These are phyloP conservation scores for Ericerus pela DNA, from an alignment of 1,140 invertebrate species.

Conservation along the genomic window DNA sequence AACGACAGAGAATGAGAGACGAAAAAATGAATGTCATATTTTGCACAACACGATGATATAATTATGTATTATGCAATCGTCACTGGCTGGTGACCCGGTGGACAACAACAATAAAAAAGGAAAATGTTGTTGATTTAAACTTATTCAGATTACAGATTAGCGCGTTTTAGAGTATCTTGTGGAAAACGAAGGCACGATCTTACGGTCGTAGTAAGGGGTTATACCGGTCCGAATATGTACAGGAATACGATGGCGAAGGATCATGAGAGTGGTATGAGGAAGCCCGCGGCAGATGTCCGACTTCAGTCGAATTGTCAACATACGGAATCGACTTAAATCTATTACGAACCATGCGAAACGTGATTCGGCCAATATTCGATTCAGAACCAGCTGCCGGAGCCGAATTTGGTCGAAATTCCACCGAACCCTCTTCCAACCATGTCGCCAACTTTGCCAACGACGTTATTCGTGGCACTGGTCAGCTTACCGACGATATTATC, in stretches of 20 bases:
- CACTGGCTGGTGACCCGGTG: no score
- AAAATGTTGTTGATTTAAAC: no score
- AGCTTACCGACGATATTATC: constrained; percentile 48
- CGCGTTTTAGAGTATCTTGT: no score
- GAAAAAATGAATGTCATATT: no score
- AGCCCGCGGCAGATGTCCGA: no score
- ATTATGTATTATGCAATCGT: no score
- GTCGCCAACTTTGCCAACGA: constrained; percentile 60
- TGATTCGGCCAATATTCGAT: constrained; percentile 1
- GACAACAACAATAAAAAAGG: no score
- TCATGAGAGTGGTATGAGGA: no score
- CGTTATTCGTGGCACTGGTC: constrained; percentile 54
- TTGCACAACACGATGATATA: no score
- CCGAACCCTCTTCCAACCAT: constrained; percentile 52
- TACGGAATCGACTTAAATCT: background rate
- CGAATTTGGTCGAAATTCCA: constrained; percentile 23
- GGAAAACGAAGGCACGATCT: background rate
- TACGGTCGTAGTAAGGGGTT: background rate
- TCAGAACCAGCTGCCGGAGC: constrained; percentile 25
- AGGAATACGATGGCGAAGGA: no score
- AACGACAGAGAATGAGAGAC: no score
- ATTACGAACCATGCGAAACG: background rate
- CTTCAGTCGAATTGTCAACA: no score
- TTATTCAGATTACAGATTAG: background rate
- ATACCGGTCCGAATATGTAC: background rate